phyloP scores from a whole-genome alignment of 2,113 vertebrate genomes.

The Equus przewalskii region DNA sequence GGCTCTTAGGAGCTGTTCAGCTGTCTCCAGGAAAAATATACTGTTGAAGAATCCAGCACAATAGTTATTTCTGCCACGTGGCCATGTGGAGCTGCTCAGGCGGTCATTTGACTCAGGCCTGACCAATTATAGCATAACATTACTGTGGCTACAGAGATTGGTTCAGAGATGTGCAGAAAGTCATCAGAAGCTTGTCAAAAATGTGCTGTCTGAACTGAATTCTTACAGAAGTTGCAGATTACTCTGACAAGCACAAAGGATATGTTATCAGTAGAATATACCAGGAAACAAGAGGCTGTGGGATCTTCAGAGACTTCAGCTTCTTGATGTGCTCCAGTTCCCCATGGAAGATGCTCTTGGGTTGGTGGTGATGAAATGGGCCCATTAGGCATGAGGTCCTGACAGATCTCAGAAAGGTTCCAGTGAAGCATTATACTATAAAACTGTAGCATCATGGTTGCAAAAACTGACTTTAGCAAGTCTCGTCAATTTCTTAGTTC shows the following conservation, averaged over 20 bases:
- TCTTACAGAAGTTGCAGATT: background rate
- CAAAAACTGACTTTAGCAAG: background rate
- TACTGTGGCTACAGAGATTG: background rate
- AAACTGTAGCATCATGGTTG: background rate
- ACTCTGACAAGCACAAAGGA: background rate
- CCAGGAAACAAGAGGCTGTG: background rate
- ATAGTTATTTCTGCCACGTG: background rate
- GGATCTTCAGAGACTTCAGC: background rate
- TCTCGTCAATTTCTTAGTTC: background rate
- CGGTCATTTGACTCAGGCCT: background rate
- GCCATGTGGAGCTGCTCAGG: background rate
- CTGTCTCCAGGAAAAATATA: background rate
- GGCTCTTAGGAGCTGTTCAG: background rate
- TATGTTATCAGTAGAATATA: background rate
- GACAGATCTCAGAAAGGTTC: background rate
- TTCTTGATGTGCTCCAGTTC: background rate
- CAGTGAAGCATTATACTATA: background rate
- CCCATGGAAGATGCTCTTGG: background rate
- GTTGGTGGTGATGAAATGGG: background rate
- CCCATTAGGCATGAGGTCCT: background rate
- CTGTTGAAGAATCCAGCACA: background rate
- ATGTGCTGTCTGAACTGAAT: background rate
- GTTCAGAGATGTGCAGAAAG: background rate
- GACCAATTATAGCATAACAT: background rate
- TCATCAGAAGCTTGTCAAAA: constrained; percentile 26